Percentiles rank a stretch among this genome's conserved stretches.
These are phyloP conservation scores for Anticlea derivata DNA, from an alignment of 2,888 invertebrate genomes.

Conservation along the genomic window DNA sequence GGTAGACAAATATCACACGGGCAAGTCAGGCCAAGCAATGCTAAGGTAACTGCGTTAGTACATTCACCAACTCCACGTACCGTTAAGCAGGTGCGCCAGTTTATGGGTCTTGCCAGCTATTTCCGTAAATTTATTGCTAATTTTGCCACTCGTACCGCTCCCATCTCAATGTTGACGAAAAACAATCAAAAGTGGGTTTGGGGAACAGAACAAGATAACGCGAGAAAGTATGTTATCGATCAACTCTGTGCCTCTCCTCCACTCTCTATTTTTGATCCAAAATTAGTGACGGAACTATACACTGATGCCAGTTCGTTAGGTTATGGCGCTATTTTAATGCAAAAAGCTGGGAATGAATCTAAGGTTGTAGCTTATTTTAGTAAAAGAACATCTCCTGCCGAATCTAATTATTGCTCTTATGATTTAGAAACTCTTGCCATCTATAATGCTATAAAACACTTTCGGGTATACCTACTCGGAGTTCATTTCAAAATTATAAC, in stretches of 20 bases:
- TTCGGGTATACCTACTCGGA: constrained; percentile 52
- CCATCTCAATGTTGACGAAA: constrained; percentile 1
- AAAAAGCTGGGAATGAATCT: constrained; percentile 28
- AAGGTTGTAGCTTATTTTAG: constrained; percentile 39
- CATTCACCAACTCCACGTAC: no score
- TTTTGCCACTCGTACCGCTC: constrained; percentile 6
- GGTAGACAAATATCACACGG: no score
- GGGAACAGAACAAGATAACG: background rate
- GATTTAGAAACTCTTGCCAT: constrained; percentile 49
- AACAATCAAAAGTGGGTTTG: background rate
- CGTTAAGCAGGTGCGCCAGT: no score
- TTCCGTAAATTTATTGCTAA: constrained; percentile 9
- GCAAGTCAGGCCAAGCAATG: no score
- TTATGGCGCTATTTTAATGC: constrained; percentile 49
- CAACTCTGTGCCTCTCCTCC: constrained; percentile 33
- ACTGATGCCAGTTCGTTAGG: constrained; percentile 41
- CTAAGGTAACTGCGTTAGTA: no score
- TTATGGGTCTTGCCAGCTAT: constrained; percentile 12
- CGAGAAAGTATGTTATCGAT: constrained; percentile 28
- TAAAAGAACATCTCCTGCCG: constrained; percentile 32
- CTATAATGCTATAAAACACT: constrained; percentile 45
- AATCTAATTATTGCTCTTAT: constrained; percentile 42
- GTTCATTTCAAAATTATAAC: constrained; percentile 25
- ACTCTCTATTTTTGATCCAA: constrained; percentile 36
- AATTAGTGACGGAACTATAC: constrained; percentile 32